phyloP scores from a whole-genome alignment of 1,140 invertebrate genomes.

The Physella acuta region DNA sequence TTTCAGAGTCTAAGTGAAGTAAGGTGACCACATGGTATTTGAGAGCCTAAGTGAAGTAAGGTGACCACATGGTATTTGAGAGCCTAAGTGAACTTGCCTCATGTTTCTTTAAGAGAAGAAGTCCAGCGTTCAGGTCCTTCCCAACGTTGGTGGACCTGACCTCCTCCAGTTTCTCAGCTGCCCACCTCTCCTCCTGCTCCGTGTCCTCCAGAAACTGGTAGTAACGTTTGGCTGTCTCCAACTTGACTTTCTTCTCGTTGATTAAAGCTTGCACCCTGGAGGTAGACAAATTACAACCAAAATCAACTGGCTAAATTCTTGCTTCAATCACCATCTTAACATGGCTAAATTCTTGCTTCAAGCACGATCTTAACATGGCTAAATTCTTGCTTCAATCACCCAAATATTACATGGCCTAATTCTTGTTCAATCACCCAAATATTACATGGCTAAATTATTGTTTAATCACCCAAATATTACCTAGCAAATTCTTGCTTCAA shows the following conservation, averaged over 20 bases:
- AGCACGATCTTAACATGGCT: neutral
- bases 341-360: neutral
- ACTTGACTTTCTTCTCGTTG: conserved; percentile 74
- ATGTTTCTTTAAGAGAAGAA: conserved; percentile 90
- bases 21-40: no score
- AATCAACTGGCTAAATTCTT: neutral
- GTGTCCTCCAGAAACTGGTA: conserved; percentile 96
- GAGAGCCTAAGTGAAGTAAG: no score
- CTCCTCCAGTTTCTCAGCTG: conserved; percentile 92
- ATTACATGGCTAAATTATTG: conserved; percentile 71
- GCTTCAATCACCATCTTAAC: neutral
- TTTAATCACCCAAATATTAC: conserved; percentile 75
- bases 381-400: neutral
- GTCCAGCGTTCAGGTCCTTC: conserved; percentile 87
- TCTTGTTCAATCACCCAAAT: conserved; percentile 72
- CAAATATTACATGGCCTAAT: conserved; percentile 74
- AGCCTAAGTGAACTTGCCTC: no score
- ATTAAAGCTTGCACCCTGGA: conserved; percentile 66
- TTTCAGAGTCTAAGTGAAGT: no score
- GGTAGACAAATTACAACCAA: conserved; percentile 7
- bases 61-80: no score
- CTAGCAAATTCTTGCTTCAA: no score
- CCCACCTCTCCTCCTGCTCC: conserved; percentile 98
- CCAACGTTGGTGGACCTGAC: conserved; percentile 85
- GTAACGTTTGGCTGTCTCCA: conserved; percentile 90